These are phyloP conservation scores for Acronicta psi DNA, from an alignment of 2,888 invertebrate species.

Conservation along the genomic window DNA sequence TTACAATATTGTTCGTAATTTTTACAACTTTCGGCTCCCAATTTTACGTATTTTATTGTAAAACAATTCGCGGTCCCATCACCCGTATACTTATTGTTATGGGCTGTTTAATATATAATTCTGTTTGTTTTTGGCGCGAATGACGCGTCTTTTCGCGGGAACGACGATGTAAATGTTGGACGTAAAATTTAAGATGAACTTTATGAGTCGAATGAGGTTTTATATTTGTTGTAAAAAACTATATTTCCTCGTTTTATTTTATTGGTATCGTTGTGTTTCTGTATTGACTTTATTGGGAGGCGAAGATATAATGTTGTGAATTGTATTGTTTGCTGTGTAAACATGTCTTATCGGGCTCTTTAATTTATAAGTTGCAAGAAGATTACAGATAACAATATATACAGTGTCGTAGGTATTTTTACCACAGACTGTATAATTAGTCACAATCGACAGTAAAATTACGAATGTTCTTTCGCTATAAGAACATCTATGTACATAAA, in stretches of 20 bases:
- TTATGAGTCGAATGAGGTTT: constrained; percentile 39
- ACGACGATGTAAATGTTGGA: constrained; percentile 44
- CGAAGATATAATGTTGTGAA: constrained; percentile 6
- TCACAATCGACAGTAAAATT: too few relatives aligned
- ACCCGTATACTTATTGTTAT: constrained; percentile 53
- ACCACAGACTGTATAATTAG: too few relatives aligned
- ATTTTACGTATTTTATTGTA: constrained; percentile 47
- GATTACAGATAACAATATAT: too few relatives aligned
- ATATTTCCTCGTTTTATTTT: constrained; percentile 51
- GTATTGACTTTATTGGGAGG: constrained; percentile 30
- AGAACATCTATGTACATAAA: too few relatives aligned
- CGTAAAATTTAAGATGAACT: constrained; percentile 38
- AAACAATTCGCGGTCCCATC: constrained; percentile 36
- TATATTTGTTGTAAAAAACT: constrained; percentile 34
- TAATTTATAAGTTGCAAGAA: neutral
- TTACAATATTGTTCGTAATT: constrained; percentile 26
- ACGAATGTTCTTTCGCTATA: too few relatives aligned
- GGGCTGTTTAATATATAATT: constrained; percentile 54
- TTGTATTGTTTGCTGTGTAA: constrained; percentile 19
- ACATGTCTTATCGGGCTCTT: constrained; percentile 10
- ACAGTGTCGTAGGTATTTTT: too few relatives aligned
- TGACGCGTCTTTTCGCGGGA: constrained; percentile 39
- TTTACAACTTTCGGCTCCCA: constrained; percentile 45
- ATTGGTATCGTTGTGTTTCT: constrained; percentile 37
- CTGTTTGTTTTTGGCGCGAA: constrained; percentile 54